phyloP scores from a whole-genome alignment of 1,140 invertebrate genomes.

The Caenorhabditis remanei region DNA sequence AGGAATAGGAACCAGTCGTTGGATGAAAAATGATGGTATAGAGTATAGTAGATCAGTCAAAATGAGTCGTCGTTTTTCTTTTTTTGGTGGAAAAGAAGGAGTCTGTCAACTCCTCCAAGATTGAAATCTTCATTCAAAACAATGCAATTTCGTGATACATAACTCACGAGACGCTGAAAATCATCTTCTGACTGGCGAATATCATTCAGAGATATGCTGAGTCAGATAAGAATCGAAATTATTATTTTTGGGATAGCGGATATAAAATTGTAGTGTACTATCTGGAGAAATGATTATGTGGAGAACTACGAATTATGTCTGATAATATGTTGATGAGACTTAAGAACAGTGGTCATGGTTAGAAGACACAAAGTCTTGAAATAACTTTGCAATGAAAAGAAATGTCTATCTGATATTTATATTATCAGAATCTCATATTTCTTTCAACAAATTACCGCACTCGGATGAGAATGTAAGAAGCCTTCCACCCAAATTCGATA shows the following conservation, averaged over 20 bases:
- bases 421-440: too few species aligned
- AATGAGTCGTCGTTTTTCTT: neutral
- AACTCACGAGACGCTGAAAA: neutral
- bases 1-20: neutral
- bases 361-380: too few species aligned
- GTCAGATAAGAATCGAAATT: neutral
- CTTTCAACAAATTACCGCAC: too few species aligned
- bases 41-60: neutral
- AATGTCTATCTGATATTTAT: too few species aligned
- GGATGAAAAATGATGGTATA: conserved; percentile 25
- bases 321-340: neutral
- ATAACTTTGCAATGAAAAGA: too few species aligned
- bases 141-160: neutral
- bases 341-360: too few species aligned
- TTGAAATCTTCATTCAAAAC: too few species aligned
- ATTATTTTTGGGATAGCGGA: neutral
- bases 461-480: too few species aligned
- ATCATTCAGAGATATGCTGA: neutral
- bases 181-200: neutral
- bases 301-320: neutral
- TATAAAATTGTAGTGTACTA: neutral
- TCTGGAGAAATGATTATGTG: neutral
- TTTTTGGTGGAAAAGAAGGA: too few species aligned
- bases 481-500: too few species aligned
- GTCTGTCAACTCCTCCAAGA: too few species aligned